Conservation (phyloP, 2,113 vertebrate genomes). For the Ophiodon elongatus region DNA sequence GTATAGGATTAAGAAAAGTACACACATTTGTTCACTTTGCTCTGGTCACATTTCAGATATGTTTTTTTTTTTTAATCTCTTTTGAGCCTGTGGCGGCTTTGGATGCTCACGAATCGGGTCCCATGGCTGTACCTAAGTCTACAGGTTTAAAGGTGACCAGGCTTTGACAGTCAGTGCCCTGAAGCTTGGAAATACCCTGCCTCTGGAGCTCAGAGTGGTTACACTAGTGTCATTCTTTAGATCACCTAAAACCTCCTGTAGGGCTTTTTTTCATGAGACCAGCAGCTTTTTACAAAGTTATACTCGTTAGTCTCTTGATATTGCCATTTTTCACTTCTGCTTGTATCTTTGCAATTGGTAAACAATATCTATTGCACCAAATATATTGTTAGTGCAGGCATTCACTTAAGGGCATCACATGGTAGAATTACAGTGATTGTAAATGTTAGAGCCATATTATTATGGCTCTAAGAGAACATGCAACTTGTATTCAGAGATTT, state of each 20-base stretch:
- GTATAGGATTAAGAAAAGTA: background rate
- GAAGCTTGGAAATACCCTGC: background rate
- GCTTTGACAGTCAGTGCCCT: background rate
- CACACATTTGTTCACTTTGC: background rate
- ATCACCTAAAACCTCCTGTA: conserved; percentile 9
- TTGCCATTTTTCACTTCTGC: no score
- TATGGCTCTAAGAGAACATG: no score
- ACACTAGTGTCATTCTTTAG: background rate
- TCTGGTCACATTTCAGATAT: background rate
- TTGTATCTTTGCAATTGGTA: no score
- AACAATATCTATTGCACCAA: no score
- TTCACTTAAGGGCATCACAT: no score
- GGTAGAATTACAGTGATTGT: no score
- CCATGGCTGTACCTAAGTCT: background rate
- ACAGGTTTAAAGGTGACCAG: conserved; percentile 11
- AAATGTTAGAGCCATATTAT: no score
- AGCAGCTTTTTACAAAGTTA: no score
- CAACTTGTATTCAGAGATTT: no score
- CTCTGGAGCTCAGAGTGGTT: background rate
- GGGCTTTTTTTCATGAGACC: background rate
- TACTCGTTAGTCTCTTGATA: no score
- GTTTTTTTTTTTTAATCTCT: background rate
- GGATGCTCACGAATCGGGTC: background rate
- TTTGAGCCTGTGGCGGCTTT: background rate
- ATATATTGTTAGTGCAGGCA: no score